phyloP scores from a whole-genome alignment of 2,797 vertebrate species.

The Petrocephalus schoutedeni region DNA sequence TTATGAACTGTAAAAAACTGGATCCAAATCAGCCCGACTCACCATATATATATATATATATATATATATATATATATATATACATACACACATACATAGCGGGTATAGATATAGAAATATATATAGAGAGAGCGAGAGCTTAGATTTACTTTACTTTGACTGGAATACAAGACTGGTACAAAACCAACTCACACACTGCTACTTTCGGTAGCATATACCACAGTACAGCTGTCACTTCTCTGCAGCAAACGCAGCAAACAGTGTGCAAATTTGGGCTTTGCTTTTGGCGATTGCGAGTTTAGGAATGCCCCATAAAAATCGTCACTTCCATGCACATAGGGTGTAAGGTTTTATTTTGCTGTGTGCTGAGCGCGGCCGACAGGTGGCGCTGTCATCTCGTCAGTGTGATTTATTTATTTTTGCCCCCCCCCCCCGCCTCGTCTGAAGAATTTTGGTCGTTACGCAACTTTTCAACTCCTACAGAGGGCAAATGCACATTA shows the following conservation, averaged over 20 bases:
- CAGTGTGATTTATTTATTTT: background rate
- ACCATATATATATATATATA: too few species aligned
- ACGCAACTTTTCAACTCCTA: slow-evolving; percentile 33
- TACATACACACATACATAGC: too few species aligned
- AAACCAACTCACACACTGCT: background rate
- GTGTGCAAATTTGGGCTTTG: too few species aligned
- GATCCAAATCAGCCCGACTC: too few species aligned
- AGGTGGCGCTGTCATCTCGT: slow-evolving; percentile 30
- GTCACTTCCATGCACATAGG: background rate
- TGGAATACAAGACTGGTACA: background rate
- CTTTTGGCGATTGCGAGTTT: background rate
- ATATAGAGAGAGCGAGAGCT: too few species aligned
- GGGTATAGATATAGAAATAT: too few species aligned
- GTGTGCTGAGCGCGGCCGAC: slow-evolving; percentile 6
- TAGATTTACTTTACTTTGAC: too few species aligned
- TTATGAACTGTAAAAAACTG: too few species aligned
- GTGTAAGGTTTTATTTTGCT: background rate
- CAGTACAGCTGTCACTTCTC: background rate
- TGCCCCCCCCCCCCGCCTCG: too few species aligned
- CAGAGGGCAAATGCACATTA: slow-evolving; percentile 29
- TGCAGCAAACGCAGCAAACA: background rate
- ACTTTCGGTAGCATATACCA: background rate
- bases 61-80: too few species aligned
- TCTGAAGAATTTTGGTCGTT: slow-evolving; percentile 22
- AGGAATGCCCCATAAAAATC: background rate